A percentile compares a stretch with the other conserved stretches of the same genome.
These are phyloP conservation scores for Neosilurus hyrtlii DNA, from an alignment of 2,797 vertebrate species.

Conservation along the genomic window DNA sequence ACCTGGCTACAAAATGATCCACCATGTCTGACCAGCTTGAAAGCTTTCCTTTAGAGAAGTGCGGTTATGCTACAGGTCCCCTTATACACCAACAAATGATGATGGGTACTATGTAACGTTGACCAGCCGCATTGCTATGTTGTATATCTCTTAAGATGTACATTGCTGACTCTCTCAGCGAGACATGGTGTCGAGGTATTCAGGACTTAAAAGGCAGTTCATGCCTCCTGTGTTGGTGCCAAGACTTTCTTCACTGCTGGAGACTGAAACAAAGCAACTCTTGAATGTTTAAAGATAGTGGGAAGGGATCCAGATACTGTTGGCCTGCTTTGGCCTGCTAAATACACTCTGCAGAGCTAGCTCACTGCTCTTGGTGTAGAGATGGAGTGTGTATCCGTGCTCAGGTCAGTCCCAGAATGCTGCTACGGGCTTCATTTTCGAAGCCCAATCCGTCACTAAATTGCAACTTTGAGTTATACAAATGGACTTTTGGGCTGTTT, in stretches of 20 bases:
- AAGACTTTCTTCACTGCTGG: not conserved
- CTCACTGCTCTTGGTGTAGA: not conserved
- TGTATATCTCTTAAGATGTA: not conserved
- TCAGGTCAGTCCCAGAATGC: conserved; percentile 4
- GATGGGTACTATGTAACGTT: not conserved
- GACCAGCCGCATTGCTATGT: not conserved
- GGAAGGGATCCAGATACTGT: conserved; percentile 21
- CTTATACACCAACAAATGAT: not conserved
- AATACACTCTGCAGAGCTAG: conserved; percentile 2
- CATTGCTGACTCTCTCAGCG: not conserved
- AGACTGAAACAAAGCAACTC: not conserved
- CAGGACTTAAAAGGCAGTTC: conserved; percentile 18
- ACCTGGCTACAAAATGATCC: conserved; percentile 4
- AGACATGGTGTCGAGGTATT: not conserved
- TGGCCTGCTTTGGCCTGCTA: not conserved
- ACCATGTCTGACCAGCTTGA: conserved; percentile 10
- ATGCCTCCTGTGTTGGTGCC: not conserved
- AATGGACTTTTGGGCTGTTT: not conserved
- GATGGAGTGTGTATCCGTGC: not conserved
- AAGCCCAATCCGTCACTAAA: conserved; percentile 8
- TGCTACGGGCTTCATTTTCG: conserved; percentile 3
- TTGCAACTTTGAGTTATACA: not conserved
- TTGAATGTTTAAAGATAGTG: conserved; percentile 16
- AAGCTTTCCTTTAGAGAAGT: conserved; percentile 42
- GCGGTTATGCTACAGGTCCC: not conserved